Conservation (phyloP, 2,113 vertebrate species). For the Nestor notabilis region DNA sequence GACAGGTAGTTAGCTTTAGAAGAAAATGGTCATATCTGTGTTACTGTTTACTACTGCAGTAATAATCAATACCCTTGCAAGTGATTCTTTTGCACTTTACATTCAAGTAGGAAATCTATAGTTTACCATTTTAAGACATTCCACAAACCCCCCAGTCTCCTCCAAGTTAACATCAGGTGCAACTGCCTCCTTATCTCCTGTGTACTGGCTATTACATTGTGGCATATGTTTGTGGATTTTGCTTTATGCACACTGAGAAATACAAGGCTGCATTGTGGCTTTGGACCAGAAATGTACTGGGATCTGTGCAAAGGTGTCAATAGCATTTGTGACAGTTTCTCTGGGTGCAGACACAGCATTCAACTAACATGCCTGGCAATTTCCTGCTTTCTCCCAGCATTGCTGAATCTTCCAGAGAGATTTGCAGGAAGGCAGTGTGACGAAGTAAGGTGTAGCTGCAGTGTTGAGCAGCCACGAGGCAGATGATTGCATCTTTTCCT, state of each 20-base stretch:
- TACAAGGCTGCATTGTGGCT: accelerated
- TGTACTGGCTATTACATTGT: neutral
- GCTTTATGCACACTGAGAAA: neutral
- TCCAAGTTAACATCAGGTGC: neutral
- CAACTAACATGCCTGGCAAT: neutral
- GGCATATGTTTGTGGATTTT: neutral
- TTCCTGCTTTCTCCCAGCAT: neutral
- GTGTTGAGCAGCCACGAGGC: neutral
- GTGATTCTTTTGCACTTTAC: neutral
- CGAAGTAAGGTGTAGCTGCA: neutral
- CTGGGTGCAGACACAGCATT: neutral
- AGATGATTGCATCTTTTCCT: neutral
- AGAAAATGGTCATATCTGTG: neutral
- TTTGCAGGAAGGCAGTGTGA: neutral
- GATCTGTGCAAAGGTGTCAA: too few species aligned
- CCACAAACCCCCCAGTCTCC: neutral
- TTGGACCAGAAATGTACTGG: neutral
- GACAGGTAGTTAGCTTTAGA: constrained; percentile 36
- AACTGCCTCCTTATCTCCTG: neutral
- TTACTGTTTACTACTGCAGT: constrained; percentile 23
- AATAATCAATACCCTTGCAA: neutral
- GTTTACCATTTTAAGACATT: neutral
- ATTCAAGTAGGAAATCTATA: neutral
- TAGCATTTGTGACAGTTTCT: neutral
- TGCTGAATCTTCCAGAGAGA: neutral